A percentile compares a stretch with the other conserved stretches of the same genome.
These are phyloP conservation scores for Lutjanus campechanus DNA, from an alignment of 2,797 vertebrate species.

Conservation along the genomic window DNA sequence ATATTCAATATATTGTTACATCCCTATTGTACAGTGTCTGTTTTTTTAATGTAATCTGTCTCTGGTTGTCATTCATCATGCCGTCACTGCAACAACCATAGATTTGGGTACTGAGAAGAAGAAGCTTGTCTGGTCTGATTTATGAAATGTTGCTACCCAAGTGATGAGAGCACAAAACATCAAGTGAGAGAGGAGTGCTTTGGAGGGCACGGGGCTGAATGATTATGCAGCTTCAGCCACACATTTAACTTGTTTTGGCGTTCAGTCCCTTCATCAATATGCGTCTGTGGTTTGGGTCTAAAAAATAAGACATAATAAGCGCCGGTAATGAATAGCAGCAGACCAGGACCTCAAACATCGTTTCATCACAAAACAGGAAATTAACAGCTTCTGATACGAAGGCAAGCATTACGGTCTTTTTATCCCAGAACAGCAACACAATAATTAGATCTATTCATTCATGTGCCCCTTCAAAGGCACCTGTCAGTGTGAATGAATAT, in stretches of 20 bases:
- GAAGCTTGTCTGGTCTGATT: slow-evolving; percentile 43
- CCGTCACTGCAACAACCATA: slow-evolving; percentile 6
- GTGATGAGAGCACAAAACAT: slow-evolving; percentile 15
- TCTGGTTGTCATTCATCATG: slow-evolving; percentile 12
- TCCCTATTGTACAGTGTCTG: background rate
- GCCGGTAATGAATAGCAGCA: slow-evolving; percentile 13
- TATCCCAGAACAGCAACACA: background rate
- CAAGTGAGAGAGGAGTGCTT: slow-evolving; percentile 2
- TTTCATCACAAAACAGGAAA: slow-evolving; percentile 27
- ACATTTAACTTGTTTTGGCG: background rate
- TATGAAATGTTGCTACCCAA: slow-evolving; percentile 25
- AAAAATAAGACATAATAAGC: slow-evolving; percentile 25
- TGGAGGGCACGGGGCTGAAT: background rate
- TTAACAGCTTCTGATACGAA: slow-evolving; percentile 24
- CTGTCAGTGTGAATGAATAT: background rate
- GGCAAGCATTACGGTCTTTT: slow-evolving; percentile 5
- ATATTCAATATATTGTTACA: no score
- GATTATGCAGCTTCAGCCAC: slow-evolving; percentile 12
- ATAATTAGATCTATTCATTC: slow-evolving; percentile 14
- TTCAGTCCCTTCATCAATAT: background rate
- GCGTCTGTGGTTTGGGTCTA: slow-evolving; percentile 3
- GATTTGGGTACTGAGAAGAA: slow-evolving; percentile 3
- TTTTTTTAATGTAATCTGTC: background rate
- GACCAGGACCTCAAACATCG: slow-evolving; percentile 5
- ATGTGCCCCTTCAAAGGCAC: background rate